phyloP scores from a whole-genome alignment of 2,797 vertebrate species.

The Xenopus petersii region DNA sequence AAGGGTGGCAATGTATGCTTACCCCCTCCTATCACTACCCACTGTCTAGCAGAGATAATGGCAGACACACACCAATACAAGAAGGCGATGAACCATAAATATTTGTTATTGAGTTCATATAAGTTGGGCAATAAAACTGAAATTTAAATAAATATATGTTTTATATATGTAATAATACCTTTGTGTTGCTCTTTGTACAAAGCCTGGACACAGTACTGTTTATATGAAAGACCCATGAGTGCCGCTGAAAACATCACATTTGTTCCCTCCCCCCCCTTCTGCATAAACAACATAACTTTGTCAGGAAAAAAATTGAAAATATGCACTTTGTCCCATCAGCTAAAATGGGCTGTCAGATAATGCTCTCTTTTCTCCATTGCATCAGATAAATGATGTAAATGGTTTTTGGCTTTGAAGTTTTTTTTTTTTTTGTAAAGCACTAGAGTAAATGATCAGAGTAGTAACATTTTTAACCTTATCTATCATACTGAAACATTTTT shows the following conservation, averaged over 20 bases:
- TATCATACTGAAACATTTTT: constrained; percentile 79
- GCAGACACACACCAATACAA: too few relatives aligned
- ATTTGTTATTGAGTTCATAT: too few relatives aligned
- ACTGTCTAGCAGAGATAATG: too few relatives aligned
- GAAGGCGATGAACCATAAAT: too few relatives aligned
- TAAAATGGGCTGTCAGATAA: constrained; percentile 69
- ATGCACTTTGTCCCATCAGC: constrained; percentile 67
- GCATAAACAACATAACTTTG: constrained; percentile 70
- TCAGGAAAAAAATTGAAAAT: constrained; percentile 64
- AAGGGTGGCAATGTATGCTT: too few relatives aligned
- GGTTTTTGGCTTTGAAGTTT: constrained; percentile 65
- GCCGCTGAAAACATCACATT: constrained; percentile 55
- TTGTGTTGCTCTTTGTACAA: too few relatives aligned
- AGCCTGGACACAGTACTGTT: constrained; percentile 38
- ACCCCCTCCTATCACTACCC: too few relatives aligned
- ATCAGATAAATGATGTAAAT: constrained; percentile 70
- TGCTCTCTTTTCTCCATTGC: constrained; percentile 53
- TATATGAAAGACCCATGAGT: constrained; percentile 46
- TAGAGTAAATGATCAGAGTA: constrained; percentile 76
- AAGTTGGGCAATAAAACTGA: too few relatives aligned
- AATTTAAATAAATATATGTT: too few relatives aligned
- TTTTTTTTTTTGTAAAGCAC: constrained; percentile 57
- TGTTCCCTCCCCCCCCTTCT: constrained; percentile 58
- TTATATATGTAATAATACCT: too few relatives aligned
- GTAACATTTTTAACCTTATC: constrained; percentile 84